These are phyloP conservation scores for Lepidurus packardi DNA, from an alignment of 1,140 invertebrate genomes.

Conservation along the genomic window DNA sequence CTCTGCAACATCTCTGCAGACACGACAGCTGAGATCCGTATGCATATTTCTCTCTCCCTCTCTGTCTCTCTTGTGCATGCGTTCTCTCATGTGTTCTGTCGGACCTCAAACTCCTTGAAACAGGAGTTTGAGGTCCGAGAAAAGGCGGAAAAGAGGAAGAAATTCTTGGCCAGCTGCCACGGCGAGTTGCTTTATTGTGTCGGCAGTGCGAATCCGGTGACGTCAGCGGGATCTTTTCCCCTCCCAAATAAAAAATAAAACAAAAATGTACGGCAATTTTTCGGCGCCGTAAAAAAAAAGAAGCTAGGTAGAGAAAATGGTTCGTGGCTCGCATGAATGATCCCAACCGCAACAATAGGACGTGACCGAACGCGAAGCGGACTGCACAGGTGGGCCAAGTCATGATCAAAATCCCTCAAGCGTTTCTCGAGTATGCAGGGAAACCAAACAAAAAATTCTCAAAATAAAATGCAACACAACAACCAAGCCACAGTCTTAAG, in stretches of 20 bases:
- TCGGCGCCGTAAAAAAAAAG: background rate
- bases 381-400: slow-evolving; percentile 1
- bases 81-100: too few relatives aligned
- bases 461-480: background rate
- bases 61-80: background rate
- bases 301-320: background rate
- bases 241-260: background rate
- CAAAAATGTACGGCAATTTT: background rate
- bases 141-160: background rate
- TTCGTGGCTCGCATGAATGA: slow-evolving; percentile 14
- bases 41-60: background rate
- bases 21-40: background rate
- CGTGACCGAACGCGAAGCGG: background rate
- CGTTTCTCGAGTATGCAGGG: background rate
- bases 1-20: slow-evolving; percentile 8
- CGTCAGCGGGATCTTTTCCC: background rate
- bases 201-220: background rate
- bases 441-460: background rate
- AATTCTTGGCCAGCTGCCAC: background rate
- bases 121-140: background rate
- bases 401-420: background rate
- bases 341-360: slow-evolving; percentile 4
- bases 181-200: background rate
- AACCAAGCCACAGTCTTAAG: background rate
- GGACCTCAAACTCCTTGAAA: too few relatives aligned